Percentiles rank a stretch among this genome's conserved stretches.
Conservation (phyloP, 2,113 vertebrate genomes). For the Campylomormyrus tamandua region DNA sequence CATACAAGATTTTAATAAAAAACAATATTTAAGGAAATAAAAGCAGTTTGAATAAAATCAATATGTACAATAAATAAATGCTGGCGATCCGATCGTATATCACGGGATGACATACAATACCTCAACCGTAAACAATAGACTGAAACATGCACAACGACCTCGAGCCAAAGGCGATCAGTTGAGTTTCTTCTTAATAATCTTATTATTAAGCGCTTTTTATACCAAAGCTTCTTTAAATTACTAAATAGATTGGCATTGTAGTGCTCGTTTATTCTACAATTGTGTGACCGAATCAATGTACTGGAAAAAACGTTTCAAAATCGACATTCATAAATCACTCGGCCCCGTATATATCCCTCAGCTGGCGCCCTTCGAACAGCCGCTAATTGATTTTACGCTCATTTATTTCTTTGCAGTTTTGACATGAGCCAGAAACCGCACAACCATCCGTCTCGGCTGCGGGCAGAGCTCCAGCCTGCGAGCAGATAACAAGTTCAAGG, state of each 20-base stretch:
- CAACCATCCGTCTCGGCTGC: slow-evolving; percentile 42
- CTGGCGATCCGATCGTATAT: not conserved
- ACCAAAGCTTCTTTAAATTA: not conserved
- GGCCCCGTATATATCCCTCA: not conserved
- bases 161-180: not conserved
- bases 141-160: not conserved
- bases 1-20: not conserved
- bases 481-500: slow-evolving; percentile 80
- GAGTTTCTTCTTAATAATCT: not conserved
- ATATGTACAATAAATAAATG: not conserved
- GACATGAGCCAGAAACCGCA: not conserved
- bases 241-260: not conserved
- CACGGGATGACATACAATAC: not conserved
- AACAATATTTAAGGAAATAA: not conserved
- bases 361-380: not conserved
- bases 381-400: not conserved
- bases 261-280: not conserved
- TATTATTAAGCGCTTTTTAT: not conserved
- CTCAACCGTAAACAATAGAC: not conserved
- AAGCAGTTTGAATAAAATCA: not conserved
- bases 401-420: not conserved
- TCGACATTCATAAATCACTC: not conserved
- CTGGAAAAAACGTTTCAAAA: not conserved
- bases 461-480: slow-evolving; percentile 76
- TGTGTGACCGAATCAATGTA: not conserved